Evolutionary conservation across 2,797 vertebrate species (phyloP).

Genomic region (Lates japonicus): DNA sequence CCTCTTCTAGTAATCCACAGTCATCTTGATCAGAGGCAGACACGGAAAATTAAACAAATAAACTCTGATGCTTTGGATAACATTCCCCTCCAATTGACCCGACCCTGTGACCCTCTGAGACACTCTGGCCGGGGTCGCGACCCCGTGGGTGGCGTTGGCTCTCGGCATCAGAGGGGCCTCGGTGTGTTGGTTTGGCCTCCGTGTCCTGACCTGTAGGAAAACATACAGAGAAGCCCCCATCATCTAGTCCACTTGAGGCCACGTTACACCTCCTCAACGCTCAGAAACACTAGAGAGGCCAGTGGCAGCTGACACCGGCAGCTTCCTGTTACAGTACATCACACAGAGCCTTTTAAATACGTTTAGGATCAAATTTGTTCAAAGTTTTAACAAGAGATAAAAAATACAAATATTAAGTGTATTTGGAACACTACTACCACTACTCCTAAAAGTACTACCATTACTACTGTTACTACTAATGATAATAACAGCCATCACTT

Average conservation of each 20-base stretch:
- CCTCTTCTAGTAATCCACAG: conserved; percentile 60
- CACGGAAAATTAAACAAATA: conserved; percentile 88
- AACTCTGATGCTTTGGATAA: conserved; percentile 82
- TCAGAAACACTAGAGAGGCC: neutral
- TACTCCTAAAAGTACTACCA: neutral
- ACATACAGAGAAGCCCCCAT: conserved; percentile 38
- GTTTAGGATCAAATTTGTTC: no score
- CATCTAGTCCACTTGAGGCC: conserved; percentile 7
- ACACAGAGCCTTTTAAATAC: neutral
- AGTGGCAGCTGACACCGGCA: neutral
- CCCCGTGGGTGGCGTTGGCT: conserved; percentile 60
- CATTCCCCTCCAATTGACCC: conserved; percentile 83
- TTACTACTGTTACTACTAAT: neutral
- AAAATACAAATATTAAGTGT: neutral
- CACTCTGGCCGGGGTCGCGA: conserved; percentile 79
- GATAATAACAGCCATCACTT: neutral
- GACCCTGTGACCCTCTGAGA: conserved; percentile 80
- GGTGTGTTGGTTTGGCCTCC: conserved; percentile 66
- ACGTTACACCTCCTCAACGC: neutral
- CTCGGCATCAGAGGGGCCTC: conserved; percentile 62
- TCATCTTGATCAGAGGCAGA: conserved; percentile 81
- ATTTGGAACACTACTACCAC: neutral
- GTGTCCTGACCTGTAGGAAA: conserved; percentile 64
- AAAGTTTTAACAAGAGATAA: neutral
- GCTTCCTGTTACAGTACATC: neutral